These are phyloP conservation scores for Platyrinchus mystaceus DNA, from an alignment of 2,797 vertebrate species.

Conservation along the genomic window DNA sequence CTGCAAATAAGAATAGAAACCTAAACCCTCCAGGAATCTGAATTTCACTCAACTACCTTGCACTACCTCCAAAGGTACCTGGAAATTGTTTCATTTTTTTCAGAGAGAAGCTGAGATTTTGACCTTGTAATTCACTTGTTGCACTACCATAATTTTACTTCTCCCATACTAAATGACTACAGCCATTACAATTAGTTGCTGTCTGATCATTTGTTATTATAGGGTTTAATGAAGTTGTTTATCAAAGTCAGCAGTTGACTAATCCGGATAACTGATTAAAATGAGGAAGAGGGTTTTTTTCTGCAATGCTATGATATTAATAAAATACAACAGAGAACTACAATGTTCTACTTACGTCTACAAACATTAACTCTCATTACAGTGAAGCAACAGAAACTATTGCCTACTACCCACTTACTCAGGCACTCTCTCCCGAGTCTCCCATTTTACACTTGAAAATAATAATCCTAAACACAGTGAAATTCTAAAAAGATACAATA, in stretches of 20 bases:
- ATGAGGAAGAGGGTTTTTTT: background rate
- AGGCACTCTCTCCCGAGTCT: background rate
- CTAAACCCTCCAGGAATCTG: background rate
- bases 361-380: background rate
- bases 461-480: background rate
- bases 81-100: background rate
- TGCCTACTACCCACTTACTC: background rate
- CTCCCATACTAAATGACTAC: background rate
- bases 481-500: background rate
- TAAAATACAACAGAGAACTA: background rate
- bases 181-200: background rate
- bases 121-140: conserved; percentile 25
- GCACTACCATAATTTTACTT: background rate
- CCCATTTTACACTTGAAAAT: background rate
- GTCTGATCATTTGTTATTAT: background rate
- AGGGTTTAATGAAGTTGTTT: background rate
- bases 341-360: background rate
- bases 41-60: background rate
- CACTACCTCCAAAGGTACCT: background rate
- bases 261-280: background rate
- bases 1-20: background rate
- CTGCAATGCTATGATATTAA: background rate
- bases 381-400: background rate
- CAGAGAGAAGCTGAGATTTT: background rate
- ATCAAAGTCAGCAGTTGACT: background rate